Percentiles rank a stretch among this genome's conserved stretches.
Evolutionary conservation across 2,113 vertebrate species (phyloP).

Genomic region (Larimichthys polyactis): DNA sequence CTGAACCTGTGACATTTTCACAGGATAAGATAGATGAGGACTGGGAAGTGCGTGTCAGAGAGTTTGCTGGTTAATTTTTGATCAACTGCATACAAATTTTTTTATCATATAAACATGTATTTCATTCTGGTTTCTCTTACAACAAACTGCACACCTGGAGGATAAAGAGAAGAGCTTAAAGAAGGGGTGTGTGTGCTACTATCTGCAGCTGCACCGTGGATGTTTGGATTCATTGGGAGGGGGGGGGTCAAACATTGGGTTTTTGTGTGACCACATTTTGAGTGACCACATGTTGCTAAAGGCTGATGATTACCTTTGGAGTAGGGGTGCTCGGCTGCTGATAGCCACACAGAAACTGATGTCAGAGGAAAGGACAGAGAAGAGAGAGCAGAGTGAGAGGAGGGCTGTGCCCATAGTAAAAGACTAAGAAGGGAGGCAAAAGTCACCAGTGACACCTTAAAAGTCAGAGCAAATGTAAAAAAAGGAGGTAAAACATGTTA

Average conservation of each 20-base stretch:
- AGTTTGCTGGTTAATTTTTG: slow-evolving; percentile 6
- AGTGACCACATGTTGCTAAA: slow-evolving; percentile 34
- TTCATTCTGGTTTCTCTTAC: slow-evolving; percentile 17
- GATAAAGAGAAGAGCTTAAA: slow-evolving; percentile 20
- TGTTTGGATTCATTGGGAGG: not conserved
- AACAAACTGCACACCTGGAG: slow-evolving; percentile 34
- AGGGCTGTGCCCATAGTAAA: slow-evolving; percentile 38
- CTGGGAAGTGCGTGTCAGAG: slow-evolving; percentile 19
- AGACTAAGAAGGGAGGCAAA: slow-evolving; percentile 33
- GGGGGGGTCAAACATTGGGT: slow-evolving; percentile 2
- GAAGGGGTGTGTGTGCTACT: slow-evolving; percentile 3
- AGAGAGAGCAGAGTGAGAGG: slow-evolving; percentile 59
- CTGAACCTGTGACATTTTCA: not conserved
- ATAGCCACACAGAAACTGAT: slow-evolving; percentile 86
- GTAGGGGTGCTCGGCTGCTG: slow-evolving; percentile 80
- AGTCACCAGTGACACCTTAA: slow-evolving; percentile 15
- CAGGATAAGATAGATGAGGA: not conserved
- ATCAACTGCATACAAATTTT: not conserved
- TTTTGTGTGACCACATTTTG: slow-evolving; percentile 16
- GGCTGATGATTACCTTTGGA: slow-evolving; percentile 79
- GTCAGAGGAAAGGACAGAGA: slow-evolving; percentile 57
- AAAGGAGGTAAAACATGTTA: not conserved
- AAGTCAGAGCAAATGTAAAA: not conserved
- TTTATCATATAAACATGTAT: not conserved
- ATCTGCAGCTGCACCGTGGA: not conserved